phyloP scores from a whole-genome alignment of 2,113 vertebrate genomes.

The Ploceus nigricollis region DNA sequence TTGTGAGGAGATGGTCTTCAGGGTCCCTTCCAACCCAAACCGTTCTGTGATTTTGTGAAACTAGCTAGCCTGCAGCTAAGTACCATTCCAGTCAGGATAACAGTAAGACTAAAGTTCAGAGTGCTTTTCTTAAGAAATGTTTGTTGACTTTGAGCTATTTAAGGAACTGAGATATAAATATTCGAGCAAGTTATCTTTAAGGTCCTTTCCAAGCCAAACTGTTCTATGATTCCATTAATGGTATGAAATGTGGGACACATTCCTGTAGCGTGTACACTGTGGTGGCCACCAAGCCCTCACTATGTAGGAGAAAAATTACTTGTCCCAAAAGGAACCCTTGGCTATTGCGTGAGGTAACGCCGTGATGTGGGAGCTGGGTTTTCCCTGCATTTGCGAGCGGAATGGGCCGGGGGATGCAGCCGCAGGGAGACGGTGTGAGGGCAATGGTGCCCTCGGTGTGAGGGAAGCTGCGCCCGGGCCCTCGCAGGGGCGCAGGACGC shows the following conservation, averaged over 20 bases:
- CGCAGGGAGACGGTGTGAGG: rapidly evolving
- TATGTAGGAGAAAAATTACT: rapidly evolving
- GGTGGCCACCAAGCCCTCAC: no score
- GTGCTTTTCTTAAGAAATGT: background rate
- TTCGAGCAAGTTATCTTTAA: background rate
- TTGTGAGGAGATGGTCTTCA: background rate
- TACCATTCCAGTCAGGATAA: background rate
- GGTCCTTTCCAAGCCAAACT: background rate
- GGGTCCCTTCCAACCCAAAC: background rate
- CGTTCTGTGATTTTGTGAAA: background rate
- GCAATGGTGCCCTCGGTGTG: rapidly evolving
- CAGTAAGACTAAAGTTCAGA: background rate
- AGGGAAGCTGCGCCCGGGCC: background rate
- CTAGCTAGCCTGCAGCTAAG: background rate
- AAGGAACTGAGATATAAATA: background rate
- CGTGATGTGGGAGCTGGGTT: rapidly evolving
- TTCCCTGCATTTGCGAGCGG: background rate
- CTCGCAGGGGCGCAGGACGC: background rate
- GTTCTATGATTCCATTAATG: background rate
- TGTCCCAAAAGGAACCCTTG: rapidly evolving
- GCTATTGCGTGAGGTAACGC: rapidly evolving
- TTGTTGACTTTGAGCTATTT: background rate
- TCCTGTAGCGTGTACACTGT: rapidly evolving
- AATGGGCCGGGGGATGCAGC: rapidly evolving
- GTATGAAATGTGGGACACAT: rapidly evolving